Base-by-base conservation (phyloP, 2,888 invertebrate genomes). In the Lithophane ornitopus region DNA sequence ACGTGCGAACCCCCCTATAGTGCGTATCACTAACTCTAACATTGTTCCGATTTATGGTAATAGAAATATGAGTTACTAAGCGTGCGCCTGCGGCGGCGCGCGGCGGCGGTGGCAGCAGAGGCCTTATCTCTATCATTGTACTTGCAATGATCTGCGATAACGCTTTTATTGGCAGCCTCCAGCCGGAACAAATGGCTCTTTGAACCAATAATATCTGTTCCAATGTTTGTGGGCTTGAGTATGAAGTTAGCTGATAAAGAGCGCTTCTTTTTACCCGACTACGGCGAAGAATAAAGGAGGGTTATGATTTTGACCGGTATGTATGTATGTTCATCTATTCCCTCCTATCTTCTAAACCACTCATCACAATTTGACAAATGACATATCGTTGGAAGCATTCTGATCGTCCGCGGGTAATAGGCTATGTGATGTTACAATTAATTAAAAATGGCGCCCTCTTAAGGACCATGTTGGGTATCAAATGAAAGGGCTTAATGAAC, bases 21-120 rank as follows among this genome's bases (percentile, higher is more conserved):
- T 88, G 87, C 87, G 89, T 90, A 84, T 81, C 44, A 77, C 85
- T 84, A 87, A 87, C 86, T 88, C 83, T 85, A 88, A 87, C 89
- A 80, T 90, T 84, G 86, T 89, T 89, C 88, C 88, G 91, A 93
- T 93, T 92, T 93, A 92, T 90, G 89, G 91, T 93, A 92, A 94
- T 93, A 93, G 93, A 94, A 93, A 94, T 92, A 90, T 92, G 93
- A 94, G 92, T 94, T 93, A 94, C 91, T 91, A 91, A 91, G 87
- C 88, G 88, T 87, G 82, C 85, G 89, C 91, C 89, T 79, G 86
- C 87, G 91, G 91, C 85, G 76, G 80, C 68, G 82, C n/a, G 83
- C 80, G 26, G 88, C 91, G 46, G 49, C 89, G 79, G 86, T 87
- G 90, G 91, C 85, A 79, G 22, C 3, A 1, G 0, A 81, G 58